Evolutionary conservation across 2,888 invertebrate species (phyloP), one percentile per base, ranked within the genome.

Genomic region (Nomada fabriciana): DNA sequence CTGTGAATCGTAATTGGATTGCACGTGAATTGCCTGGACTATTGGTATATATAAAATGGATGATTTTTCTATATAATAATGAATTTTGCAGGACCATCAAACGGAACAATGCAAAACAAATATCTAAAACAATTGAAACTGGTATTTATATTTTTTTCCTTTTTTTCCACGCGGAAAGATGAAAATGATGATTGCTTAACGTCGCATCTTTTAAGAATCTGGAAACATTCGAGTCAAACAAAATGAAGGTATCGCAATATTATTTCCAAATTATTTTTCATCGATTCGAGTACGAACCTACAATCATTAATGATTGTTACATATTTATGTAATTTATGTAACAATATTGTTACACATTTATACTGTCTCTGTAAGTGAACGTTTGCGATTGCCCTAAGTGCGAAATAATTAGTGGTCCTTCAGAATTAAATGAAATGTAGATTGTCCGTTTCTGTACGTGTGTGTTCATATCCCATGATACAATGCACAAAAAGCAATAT

Each of bases 401-500:
- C 42, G 63, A 60, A 63, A 63, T 36, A 65, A 55, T 78, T 72
- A 64, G 61, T 60, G 76, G 73, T 42, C 42, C 57, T 65, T 67
- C 11, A 25, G 42, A 47, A 29, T 68, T 42, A 60, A 69, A 43
- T 64, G 47, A 60, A 80, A 69, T 36, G 11, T 80, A 78, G 70
- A 2, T 60, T 23, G 42, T 75, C 82, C 82, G 81, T 78, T 73
- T 47, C 60, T 70, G 72, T 83, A 82, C 84, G 79, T 82, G 69
- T 83, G 84, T 89, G n/a, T n/a, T n/a, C n/a, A n/a, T n/a, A 86
- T 86, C 82, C 76, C 76, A 82, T 73, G 87, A 88, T 87, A 88
- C 85, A 81, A 89, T 90, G 90, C 91, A 91, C 86, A 90, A 90
- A 90, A 90, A 91, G 91, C 91, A 91, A 91, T 91, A 91, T 89